Base-by-base conservation (phyloP, 1,140 invertebrate species). In the Drosophila hydei region DNA sequence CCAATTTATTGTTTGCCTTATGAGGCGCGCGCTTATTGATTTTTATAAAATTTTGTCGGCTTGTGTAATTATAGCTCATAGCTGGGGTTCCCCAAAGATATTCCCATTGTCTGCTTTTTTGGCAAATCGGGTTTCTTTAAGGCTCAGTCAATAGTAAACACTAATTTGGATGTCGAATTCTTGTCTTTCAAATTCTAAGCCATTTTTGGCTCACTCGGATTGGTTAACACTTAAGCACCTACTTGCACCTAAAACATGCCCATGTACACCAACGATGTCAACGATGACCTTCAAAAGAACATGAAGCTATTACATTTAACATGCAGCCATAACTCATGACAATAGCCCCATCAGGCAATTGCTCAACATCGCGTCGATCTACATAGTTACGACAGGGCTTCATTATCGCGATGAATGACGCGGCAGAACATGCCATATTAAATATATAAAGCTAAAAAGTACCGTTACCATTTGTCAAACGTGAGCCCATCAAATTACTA, bases 361-460 rank as follows among this genome's bases (percentile, higher is more conserved):
- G 36, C 33, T n/a, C 19, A 65, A 71, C 40, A 71, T 65, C 68
- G 55, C 12, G 18, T 18, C 61, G 43, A 65, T 71, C 61, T 71
- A 65, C 27, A 71, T 21, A 42, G 45, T 71, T 71, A 43, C 61
- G 36, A 51, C 52, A 71, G 30, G 14, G 51, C 25, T 65, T 64
- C 43, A 64, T 58, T 71, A 71, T 43, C 14, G 45, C 11, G 33
- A 36, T 30, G 33, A 70, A 55, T 70, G 67, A 70, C 67, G 9
- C 60, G 62, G 67, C 67, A 42, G 60, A 63, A 55, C 67, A 63
- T 23, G 48, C 4, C 21, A 33, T 12, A 19, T 33, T 33, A 9
- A 25, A 23, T 16, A 16, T 4, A 40, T 33, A 54, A 1, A 27
- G 25, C 25, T 27, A 7, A 63, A 47, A 27, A 16, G 1, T 23